Evolutionary conservation across 2,888 invertebrate genomes (phyloP), one percentile per base, ranked within the genome.

Genomic region (Trimorus sp.): DNA sequence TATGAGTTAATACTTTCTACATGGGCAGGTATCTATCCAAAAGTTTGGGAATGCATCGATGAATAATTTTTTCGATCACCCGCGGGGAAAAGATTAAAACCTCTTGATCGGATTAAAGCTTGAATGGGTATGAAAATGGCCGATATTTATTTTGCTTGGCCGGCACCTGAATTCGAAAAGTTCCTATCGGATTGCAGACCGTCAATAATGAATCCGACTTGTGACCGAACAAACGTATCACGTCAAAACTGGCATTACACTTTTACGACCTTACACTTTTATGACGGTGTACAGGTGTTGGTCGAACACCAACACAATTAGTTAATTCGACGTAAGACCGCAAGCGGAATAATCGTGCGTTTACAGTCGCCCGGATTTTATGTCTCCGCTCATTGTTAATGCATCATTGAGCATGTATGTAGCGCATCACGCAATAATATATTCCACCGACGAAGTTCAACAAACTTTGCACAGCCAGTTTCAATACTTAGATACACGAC

Each of bases 371-470:
- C 26, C 45, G 40, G 69, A 42, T 77, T 58, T 51, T 59, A 26
- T 54, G 16, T 37, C 37, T 14, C 12, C 6, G 15, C 54, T 69
- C 53, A 77, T 77, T 70, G 70, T 70, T 70, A 70, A 77, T 70
- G 63, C 56, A 77, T 65, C 53, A 70, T 42, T 40, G 49, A 60
- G 15, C 26, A 79, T 62, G 26, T 62, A 53, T 51, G 62, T 58
- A 73, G 56, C 11, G 48, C 48, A 49, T 56, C 60, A 16, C 26
- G 40, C 11, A 63, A 60, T 73, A 73, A 79, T 73, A 68, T 70
- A 79, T 79, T 71, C 68, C 36, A 14, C 56, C 16, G 60, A 12
- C 49, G 53, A 79, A 79, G 78, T 79, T 79, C 71, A 71, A 71
- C 73, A 73, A 68, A 79, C 79, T 73, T 79, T 73, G 48, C 62